These are phyloP conservation scores for Accipiter cooperii DNA, from an alignment of 2,113 vertebrate species.

Conservation along the genomic window DNA sequence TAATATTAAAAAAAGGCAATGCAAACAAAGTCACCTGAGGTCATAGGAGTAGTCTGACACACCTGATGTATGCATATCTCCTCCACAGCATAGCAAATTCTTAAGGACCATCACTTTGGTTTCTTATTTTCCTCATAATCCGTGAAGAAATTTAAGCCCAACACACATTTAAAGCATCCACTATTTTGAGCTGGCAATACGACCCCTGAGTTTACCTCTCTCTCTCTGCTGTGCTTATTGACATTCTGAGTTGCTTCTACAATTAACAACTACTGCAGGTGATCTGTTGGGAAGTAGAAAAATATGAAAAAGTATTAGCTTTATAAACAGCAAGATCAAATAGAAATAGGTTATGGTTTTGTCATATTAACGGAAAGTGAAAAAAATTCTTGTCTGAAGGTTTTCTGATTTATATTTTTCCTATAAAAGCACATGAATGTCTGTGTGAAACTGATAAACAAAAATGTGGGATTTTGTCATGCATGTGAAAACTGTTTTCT, in stretches of 20 bases:
- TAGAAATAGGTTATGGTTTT: neutral
- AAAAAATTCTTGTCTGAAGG: neutral
- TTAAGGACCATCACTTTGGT: neutral
- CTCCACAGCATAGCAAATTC: neutral
- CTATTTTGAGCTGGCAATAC: neutral
- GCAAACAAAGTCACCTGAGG: neutral
- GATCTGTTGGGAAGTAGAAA: neutral
- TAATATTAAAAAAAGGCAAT: neutral
- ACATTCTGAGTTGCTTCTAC: neutral
- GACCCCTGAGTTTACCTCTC: neutral
- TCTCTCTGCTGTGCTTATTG: neutral
- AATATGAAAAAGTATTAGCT: neutral
- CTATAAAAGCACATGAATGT: too few relatives aligned
- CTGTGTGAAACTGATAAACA: too few relatives aligned
- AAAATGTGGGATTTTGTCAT: too few relatives aligned
- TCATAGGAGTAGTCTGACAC: neutral
- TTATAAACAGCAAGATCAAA: neutral
- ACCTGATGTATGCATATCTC: rapidly evolving
- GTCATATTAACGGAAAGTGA: neutral
- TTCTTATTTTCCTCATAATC: neutral
- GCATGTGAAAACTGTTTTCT: too few relatives aligned
- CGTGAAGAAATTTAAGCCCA: neutral
- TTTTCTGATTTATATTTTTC: neutral
- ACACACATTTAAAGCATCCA: neutral
- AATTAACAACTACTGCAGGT: neutral